Evolutionary conservation across 2,888 invertebrate species (phyloP).

Genomic region (Athalia cordata): DNA sequence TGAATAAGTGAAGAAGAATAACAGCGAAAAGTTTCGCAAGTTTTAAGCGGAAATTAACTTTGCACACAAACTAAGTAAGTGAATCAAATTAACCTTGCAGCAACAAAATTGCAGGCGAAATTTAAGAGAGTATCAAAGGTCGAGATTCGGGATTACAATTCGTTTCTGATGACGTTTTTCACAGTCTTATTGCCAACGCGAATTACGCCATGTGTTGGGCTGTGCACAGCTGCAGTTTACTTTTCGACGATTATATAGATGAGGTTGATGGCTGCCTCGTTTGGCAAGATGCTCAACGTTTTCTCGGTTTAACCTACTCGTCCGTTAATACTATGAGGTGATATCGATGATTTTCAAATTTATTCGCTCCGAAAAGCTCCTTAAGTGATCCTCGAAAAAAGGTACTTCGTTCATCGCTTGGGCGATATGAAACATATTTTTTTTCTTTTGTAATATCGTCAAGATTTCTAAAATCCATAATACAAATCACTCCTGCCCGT

Average conservation of each 20-base stretch:
- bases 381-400: too few species aligned
- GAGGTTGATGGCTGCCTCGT: background rate
- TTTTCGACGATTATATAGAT: background rate
- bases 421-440: background rate
- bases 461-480: background rate
- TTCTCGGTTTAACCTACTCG: too few species aligned
- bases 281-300: background rate
- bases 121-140: background rate
- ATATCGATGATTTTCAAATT: too few species aligned
- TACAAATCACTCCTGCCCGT: too few species aligned
- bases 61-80: background rate
- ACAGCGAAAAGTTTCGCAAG: too few species aligned
- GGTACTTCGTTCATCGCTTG: too few species aligned
- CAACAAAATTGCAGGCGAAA: background rate
- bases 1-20: background rate
- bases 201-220: background rate
- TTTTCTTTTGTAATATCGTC: background rate
- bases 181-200: background rate
- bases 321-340: too few species aligned
- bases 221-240: background rate
- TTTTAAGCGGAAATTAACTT: background rate
- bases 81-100: background rate
- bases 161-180: slow-evolving; percentile 1
- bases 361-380: too few species aligned
- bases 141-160: background rate